These are phyloP conservation scores for Crenichthys baileyi DNA, from an alignment of 2,797 vertebrate genomes.

Conservation along the genomic window DNA sequence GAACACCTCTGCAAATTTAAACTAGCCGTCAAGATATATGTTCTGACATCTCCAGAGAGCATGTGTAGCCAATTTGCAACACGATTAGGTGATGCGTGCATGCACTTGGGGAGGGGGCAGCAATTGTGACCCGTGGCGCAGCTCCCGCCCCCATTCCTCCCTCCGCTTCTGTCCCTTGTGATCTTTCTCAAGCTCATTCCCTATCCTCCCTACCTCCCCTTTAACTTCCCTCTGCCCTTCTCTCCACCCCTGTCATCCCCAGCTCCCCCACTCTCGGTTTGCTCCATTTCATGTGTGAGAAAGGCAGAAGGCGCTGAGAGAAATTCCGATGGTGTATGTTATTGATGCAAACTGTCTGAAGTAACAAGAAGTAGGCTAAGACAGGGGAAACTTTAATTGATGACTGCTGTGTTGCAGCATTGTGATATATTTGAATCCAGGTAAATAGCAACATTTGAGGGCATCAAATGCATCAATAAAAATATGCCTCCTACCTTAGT, in stretches of 20 bases:
- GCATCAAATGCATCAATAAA: background rate
- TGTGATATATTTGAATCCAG: slow-evolving; percentile 2
- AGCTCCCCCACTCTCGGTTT: background rate
- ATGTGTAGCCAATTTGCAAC: slow-evolving; percentile 73
- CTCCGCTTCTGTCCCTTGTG: slow-evolving; percentile 59
- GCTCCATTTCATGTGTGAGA: slow-evolving; percentile 20
- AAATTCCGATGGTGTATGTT: slow-evolving; percentile 13
- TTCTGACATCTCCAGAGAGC: slow-evolving; percentile 71
- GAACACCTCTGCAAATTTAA: slow-evolving; percentile 64
- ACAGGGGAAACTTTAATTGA: background rate
- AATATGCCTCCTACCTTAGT: background rate
- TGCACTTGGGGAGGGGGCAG: slow-evolving; percentile 54
- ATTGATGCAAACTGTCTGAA: slow-evolving; percentile 9
- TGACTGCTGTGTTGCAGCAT: background rate
- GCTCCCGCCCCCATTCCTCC: slow-evolving; percentile 33
- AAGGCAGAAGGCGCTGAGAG: slow-evolving; percentile 22
- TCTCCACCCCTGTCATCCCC: background rate
- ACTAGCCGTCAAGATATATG: slow-evolving; percentile 59
- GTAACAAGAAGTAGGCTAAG: slow-evolving; percentile 5
- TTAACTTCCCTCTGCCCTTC: slow-evolving; percentile 39
- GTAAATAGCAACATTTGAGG: slow-evolving; percentile 8
- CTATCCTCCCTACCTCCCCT: slow-evolving; percentile 45
- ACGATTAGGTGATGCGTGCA: slow-evolving; percentile 73
- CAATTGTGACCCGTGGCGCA: slow-evolving; percentile 58
- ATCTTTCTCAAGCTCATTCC: slow-evolving; percentile 62